These are phyloP conservation scores for Merops nubicus DNA, from an alignment of 2,113 vertebrate species.

Conservation along the genomic window DNA sequence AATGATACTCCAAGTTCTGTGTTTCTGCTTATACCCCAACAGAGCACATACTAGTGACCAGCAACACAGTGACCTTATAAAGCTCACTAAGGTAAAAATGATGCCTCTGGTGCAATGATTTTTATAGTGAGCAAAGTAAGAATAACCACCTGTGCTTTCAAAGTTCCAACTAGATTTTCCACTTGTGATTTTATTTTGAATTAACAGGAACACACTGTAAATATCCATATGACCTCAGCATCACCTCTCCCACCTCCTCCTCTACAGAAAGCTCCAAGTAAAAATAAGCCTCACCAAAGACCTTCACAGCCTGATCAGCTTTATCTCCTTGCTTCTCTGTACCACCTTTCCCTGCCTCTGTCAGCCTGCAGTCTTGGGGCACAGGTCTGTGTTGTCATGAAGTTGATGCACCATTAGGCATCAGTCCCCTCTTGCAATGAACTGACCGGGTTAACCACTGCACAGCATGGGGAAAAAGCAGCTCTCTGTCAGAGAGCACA, in stretches of 20 bases:
- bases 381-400: not conserved
- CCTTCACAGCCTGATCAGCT: not conserved
- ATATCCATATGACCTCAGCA: accelerated
- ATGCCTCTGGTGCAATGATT: not conserved
- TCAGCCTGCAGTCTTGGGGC: not conserved
- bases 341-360: not conserved
- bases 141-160: not conserved
- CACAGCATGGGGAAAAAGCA: not conserved
- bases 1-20: not conserved
- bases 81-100: not conserved
- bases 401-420: not conserved
- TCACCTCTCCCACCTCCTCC: not conserved
- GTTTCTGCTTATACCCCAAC: not conserved
- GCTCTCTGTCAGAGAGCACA: not conserved
- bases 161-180: not conserved
- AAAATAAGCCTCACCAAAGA: not conserved
- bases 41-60: not conserved
- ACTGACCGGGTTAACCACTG: not conserved
- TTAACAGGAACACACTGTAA: not conserved
- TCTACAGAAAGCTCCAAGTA: not conserved
- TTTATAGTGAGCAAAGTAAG: not conserved
- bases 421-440: not conserved
- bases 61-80: not conserved
- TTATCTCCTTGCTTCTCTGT: not conserved
- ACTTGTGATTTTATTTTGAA: not conserved